phyloP scores from a whole-genome alignment of 1,140 invertebrate species.

The Proales similis region DNA sequence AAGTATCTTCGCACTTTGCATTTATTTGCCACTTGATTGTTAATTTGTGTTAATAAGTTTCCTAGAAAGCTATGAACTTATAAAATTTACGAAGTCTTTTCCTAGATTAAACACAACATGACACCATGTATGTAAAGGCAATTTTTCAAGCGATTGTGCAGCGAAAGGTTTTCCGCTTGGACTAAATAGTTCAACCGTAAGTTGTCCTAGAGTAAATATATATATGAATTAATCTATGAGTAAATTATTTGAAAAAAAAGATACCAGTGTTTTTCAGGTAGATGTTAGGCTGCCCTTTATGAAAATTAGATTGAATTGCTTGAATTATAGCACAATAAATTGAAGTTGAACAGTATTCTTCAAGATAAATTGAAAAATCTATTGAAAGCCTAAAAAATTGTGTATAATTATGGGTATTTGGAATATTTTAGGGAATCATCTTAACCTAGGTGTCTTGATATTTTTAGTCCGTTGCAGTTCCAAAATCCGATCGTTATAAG shows the following conservation, averaged over 20 bases:
- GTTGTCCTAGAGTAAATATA: not conserved
- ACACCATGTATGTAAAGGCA: no score
- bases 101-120: no score
- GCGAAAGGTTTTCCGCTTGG: no score
- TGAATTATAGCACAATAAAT: not conserved
- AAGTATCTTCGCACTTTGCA: no score
- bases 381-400: slow-evolving; percentile 1
- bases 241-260: not conserved
- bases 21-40: no score
- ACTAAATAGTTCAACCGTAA: no score
- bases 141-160: no score
- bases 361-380: not conserved
- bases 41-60: no score
- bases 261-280: not conserved
- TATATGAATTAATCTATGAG: not conserved
- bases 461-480: not conserved
- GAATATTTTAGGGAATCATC: not conserved
- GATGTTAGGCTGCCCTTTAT: not conserved
- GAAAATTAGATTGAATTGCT: not conserved
- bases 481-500: not conserved
- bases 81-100: no score
- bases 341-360: not conserved
- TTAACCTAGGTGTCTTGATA: not conserved
- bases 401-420: not conserved
- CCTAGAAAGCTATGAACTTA: no score